phyloP scores from a whole-genome alignment of 2,888 invertebrate species.

The Andricus quercusramuli region DNA sequence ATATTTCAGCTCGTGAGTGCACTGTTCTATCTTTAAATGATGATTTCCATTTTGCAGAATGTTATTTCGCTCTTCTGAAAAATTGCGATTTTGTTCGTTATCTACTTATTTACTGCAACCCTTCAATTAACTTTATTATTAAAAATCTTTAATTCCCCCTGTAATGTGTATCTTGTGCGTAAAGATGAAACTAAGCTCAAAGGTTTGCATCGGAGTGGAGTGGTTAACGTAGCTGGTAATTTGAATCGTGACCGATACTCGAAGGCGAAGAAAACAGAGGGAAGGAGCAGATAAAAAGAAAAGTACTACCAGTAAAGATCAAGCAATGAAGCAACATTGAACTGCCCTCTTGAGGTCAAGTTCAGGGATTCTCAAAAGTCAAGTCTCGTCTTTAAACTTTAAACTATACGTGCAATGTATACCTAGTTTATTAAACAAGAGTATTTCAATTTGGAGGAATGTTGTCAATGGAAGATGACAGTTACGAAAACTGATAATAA shows the following conservation, averaged over 20 bases:
- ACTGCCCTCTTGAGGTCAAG: conserved; percentile 43
- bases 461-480: no score
- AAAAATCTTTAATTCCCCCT: no score
- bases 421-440: no score
- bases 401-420: background rate
- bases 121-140: no score
- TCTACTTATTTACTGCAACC: no score
- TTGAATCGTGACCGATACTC: conserved; percentile 48
- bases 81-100: no score
- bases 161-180: background rate
- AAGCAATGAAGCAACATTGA: conserved; percentile 42
- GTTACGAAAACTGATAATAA: no score
- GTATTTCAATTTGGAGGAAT: no score
- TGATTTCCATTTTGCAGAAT: no score
- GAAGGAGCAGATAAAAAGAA: conserved; percentile 34
- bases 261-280: conserved; percentile 38
- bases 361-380: conserved; percentile 43
- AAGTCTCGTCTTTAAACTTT: background rate
- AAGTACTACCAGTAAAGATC: conserved; percentile 40
- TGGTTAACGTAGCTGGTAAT: conserved; percentile 47
- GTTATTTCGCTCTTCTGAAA: no score
- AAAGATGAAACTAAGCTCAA: background rate
- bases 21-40: no score
- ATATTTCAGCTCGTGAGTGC: no score
- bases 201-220: conserved; percentile 27